These are phyloP conservation scores for Sarcophaga variegata DNA, from an alignment of 2,888 invertebrate genomes.

Conservation along the genomic window DNA sequence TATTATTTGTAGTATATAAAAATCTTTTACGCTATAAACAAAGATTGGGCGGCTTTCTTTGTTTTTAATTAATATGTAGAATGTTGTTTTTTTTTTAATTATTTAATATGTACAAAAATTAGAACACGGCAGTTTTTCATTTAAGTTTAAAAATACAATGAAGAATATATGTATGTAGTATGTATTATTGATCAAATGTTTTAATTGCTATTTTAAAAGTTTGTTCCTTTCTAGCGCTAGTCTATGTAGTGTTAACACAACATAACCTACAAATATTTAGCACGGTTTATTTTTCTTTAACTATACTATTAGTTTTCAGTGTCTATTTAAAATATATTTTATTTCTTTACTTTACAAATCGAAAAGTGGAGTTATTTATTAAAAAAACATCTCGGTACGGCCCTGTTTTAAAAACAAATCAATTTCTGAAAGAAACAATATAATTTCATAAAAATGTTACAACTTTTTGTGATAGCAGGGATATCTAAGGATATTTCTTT, in stretches of 20 bases:
- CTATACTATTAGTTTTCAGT: neutral
- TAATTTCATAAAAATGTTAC: too few species aligned
- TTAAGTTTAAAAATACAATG: conserved; percentile 28
- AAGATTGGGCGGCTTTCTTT: conserved; percentile 68
- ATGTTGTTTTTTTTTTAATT: conserved; percentile 19
- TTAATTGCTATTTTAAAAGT: neutral
- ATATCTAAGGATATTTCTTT: too few species aligned
- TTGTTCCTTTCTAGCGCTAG: neutral
- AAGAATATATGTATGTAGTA: conserved; percentile 5
- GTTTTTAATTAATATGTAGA: conserved; percentile 54
- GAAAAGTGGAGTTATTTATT: too few species aligned
- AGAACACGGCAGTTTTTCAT: conserved; percentile 54
- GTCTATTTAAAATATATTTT: neutral
- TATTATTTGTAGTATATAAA: conserved; percentile 40
- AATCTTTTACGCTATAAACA: conserved; percentile 54
- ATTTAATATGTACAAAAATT: conserved; percentile 48
- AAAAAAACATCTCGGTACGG: neutral
- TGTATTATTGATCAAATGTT: neutral
- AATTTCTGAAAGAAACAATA: too few species aligned
- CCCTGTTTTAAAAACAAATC: too few species aligned
- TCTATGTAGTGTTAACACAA: neutral
- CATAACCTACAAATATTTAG: neutral
- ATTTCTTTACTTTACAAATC: neutral
- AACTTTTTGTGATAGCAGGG: too few species aligned
- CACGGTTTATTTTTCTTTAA: neutral